Conservation (phyloP, 2,888 invertebrate genomes). For the Nomada goodeniana region DNA sequence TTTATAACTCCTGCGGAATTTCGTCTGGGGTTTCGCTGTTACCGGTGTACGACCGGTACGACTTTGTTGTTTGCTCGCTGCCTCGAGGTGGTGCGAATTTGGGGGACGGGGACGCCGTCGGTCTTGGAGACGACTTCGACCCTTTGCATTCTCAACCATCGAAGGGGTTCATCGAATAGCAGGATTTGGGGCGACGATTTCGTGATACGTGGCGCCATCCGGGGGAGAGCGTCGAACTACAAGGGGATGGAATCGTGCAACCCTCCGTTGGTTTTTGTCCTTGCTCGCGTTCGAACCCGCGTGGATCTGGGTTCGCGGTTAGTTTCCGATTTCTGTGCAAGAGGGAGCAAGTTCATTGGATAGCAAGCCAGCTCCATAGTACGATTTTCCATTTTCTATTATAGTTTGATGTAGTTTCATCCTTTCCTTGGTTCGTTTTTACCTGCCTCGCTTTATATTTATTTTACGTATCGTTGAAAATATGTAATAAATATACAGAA, state of each 20-base stretch:
- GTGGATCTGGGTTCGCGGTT: constrained; percentile 7
- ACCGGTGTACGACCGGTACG: neutral
- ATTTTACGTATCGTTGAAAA: too few relatives aligned
- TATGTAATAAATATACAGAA: neutral
- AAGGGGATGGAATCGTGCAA: constrained; percentile 35
- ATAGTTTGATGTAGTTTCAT: neutral
- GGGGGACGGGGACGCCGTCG: neutral
- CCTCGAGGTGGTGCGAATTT: neutral
- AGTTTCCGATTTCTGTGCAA: constrained; percentile 26
- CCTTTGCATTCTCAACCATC: neutral
- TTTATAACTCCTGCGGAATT: constrained; percentile 51
- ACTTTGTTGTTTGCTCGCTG: neutral
- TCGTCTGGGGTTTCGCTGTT: constrained; percentile 30
- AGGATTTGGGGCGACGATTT: neutral
- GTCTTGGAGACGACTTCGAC: neutral
- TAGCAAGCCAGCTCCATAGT: neutral
- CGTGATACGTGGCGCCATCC: constrained; percentile 66
- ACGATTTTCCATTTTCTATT: neutral
- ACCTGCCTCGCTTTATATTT: neutral
- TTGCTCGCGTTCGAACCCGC: constrained; percentile 18
- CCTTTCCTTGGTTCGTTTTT: neutral
- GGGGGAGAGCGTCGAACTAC: constrained; percentile 45
- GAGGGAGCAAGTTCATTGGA: constrained; percentile 56
- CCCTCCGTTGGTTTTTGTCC: constrained; percentile 48
- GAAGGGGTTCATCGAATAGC: constrained; percentile 36